phyloP scores from a whole-genome alignment of 2,797 vertebrate species.

The Cyclopterus lumpus region DNA sequence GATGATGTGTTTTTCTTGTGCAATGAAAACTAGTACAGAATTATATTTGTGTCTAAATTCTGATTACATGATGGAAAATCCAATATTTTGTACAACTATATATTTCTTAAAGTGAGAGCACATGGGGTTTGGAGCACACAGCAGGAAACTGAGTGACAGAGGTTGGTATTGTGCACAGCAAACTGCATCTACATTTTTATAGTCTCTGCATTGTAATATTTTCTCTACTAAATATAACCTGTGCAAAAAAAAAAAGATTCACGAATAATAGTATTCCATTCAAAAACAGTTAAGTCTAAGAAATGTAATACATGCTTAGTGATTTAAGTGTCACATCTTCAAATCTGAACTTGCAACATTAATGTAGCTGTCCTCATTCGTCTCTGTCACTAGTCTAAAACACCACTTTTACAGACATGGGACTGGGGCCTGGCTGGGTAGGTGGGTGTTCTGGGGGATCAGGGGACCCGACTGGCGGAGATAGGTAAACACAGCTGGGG shows the following conservation, averaged over 20 bases:
- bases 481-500: constrained; percentile 84
- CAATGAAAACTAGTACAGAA: neutral
- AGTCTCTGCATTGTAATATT: neutral
- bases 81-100: neutral
- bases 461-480: constrained; percentile 51
- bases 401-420: constrained; percentile 6
- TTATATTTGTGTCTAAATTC: neutral
- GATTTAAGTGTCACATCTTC: constrained; percentile 2
- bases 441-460: constrained; percentile 58
- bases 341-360: constrained; percentile 13
- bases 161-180: neutral
- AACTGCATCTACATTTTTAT: neutral
- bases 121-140: neutral
- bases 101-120: neutral
- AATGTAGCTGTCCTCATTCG: constrained; percentile 1
- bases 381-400: constrained; percentile 13
- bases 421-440: constrained; percentile 11
- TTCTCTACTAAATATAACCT: neutral
- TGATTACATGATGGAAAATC: neutral
- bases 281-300: neutral
- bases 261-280: neutral
- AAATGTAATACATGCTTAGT: neutral
- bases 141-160: neutral
- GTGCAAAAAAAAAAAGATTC: neutral
- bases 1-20: neutral